Evolutionary conservation across 1,140 invertebrate genomes (phyloP).

Genomic region (Atta colombica): DNA sequence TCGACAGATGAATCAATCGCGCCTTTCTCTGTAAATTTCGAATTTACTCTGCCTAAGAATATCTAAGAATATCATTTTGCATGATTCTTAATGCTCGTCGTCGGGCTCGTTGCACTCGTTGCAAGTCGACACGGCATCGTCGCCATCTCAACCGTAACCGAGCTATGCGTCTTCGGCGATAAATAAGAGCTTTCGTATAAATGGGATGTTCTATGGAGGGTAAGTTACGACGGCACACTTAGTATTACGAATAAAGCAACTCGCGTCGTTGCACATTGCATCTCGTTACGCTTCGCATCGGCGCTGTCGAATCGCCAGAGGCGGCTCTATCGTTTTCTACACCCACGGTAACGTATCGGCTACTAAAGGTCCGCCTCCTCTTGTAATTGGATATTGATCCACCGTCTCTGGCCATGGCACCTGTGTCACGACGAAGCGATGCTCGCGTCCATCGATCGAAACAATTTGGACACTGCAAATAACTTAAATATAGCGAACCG

Average conservation of each 20-base stretch:
- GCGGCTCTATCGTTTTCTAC: slow-evolving; percentile 58
- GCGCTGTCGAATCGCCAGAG: slow-evolving; percentile 56
- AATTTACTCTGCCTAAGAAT: slow-evolving; percentile 65
- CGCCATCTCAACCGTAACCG: slow-evolving; percentile 52
- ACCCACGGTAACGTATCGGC: slow-evolving; percentile 51
- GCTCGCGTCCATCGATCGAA: neutral
- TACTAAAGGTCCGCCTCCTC: slow-evolving; percentile 54
- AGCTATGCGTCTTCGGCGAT: slow-evolving; percentile 62
- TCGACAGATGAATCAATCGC: slow-evolving; percentile 23
- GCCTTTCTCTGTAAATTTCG: neutral
- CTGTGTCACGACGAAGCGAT: slow-evolving; percentile 11
- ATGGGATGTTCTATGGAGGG: slow-evolving; percentile 10
- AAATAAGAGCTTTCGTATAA: slow-evolving; percentile 68
- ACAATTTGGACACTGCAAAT: neutral
- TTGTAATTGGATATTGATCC: slow-evolving; percentile 67
- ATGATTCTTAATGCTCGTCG: slow-evolving; percentile 53
- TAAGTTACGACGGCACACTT: slow-evolving; percentile 73
- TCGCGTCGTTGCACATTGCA: slow-evolving; percentile 58
- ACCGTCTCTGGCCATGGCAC: neutral
- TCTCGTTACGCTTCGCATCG: slow-evolving; percentile 55
- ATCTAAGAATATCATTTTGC: slow-evolving; percentile 72
- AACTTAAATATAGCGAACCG: slow-evolving; percentile 37
- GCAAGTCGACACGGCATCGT: slow-evolving; percentile 62
- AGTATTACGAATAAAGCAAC: slow-evolving; percentile 72
- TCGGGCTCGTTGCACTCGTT: slow-evolving; percentile 59